Base-by-base conservation (phyloP, 2,888 invertebrate species). In the Gymnosoma rotundatum region DNA sequence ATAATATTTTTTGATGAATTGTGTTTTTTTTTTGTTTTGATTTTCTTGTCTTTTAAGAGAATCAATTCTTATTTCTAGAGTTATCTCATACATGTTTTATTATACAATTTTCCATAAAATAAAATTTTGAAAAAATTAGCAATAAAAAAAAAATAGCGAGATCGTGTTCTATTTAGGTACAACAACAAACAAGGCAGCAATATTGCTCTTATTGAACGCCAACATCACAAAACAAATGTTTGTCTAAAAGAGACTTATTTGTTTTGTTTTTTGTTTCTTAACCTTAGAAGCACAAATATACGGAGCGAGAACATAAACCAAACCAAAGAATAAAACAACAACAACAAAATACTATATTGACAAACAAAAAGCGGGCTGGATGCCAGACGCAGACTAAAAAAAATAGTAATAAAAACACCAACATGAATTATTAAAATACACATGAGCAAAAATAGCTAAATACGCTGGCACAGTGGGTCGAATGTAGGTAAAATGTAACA, bases 111-210 rank as follows among this genome's bases (percentile, higher is more conserved):
- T 42, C 42, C 12, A 12, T 12, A 12, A 42, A 8, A 42, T 42
- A 12, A 12, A 42, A 42, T 42, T 42, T 42, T 42, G 9, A 12
- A 42, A 42, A 42, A 42, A 10, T 42, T 42, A 42, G 42, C 42
- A 42, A 42, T 81, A 66, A 25, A 69, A 54, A 69, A 54, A 45
- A 63, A 64, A 20, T 52, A 45, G 36, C 12, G 63, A 78, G 63
- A 78, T 73, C 74, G 78, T 58, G 70, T 75, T 83, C 83, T 50
- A 42, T 45, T 60, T 50, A 78, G 73, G 42, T 45, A 50, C 16
- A 54, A 64, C 20, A 20, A 20, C 32, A 48, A 38, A 67, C 14
- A 14, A 10, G 61, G 3, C 16, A 72, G 48, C 48, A 12, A 42
- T 21, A 66, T 75, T 66, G 74, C 45, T 80, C 61, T 25, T 9